These are phyloP conservation scores for Aspiorhynchus laticeps DNA, from an alignment of 2,113 vertebrate species.

Conservation along the genomic window DNA sequence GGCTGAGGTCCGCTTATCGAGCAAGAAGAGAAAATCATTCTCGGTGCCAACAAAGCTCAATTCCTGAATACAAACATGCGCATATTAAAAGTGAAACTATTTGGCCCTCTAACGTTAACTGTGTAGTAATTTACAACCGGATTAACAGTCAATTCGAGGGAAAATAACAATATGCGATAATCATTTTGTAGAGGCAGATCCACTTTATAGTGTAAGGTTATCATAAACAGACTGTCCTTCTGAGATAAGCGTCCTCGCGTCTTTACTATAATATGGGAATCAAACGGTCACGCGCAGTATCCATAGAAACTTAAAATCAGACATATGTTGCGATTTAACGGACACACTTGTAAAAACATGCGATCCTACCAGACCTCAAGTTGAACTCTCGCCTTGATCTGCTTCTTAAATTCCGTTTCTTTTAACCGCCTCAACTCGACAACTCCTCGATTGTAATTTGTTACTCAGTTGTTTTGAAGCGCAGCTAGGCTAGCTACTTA, in stretches of 20 bases:
- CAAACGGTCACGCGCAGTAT: background rate
- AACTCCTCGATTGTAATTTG: background rate
- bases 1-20: background rate
- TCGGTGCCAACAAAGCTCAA: background rate
- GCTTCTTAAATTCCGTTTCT: background rate
- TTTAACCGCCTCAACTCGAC: background rate
- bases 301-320: background rate
- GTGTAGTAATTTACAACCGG: too few relatives aligned
- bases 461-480: conserved; percentile 7
- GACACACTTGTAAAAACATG: conserved; percentile 39
- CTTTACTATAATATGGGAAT: background rate
- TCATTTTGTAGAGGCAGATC: background rate
- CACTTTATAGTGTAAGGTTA: background rate
- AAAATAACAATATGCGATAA: background rate
- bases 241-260: background rate
- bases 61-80: background rate
- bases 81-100: conserved; percentile 7
- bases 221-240: background rate
- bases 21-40: background rate
- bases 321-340: background rate
- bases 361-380: background rate
- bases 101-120: too few relatives aligned
- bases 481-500: conserved; percentile 34
- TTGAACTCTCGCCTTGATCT: background rate
- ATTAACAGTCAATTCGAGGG: background rate